These are phyloP conservation scores for Ictalurus punctatus DNA, from an alignment of 2,113 vertebrate species.

Conservation along the genomic window DNA sequence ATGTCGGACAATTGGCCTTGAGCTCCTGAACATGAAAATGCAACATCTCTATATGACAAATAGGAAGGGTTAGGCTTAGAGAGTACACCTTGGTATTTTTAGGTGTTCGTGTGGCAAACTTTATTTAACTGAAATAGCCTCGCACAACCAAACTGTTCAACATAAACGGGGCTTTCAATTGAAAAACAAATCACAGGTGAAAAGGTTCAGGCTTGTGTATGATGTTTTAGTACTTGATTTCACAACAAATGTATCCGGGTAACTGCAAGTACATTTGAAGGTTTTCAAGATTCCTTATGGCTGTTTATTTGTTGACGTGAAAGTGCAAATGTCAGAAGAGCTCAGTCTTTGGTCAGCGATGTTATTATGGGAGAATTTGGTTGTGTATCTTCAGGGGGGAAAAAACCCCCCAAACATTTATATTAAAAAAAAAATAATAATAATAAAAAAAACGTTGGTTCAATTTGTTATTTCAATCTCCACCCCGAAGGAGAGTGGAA, in stretches of 20 bases:
- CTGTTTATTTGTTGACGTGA: neutral
- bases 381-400: neutral
- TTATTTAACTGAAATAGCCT: neutral
- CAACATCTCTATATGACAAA: neutral
- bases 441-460: neutral
- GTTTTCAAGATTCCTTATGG: neutral
- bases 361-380: neutral
- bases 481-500: neutral
- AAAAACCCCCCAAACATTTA: no score
- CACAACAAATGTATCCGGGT: no score
- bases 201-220: no score
- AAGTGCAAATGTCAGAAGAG: neutral
- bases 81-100: neutral
- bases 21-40: neutral
- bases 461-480: neutral
- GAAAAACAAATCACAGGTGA: no score
- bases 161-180: no score
- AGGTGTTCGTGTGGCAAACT: neutral
- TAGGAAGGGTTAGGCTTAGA: neutral
- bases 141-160: no score
- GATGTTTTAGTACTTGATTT: no score
- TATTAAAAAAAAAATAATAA: no score
- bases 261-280: neutral
- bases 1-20: neutral
- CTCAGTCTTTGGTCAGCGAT: neutral